phyloP scores from a whole-genome alignment of 92 coral and sea anemone genomes.

The Isaurus tuberculatus region DNA sequence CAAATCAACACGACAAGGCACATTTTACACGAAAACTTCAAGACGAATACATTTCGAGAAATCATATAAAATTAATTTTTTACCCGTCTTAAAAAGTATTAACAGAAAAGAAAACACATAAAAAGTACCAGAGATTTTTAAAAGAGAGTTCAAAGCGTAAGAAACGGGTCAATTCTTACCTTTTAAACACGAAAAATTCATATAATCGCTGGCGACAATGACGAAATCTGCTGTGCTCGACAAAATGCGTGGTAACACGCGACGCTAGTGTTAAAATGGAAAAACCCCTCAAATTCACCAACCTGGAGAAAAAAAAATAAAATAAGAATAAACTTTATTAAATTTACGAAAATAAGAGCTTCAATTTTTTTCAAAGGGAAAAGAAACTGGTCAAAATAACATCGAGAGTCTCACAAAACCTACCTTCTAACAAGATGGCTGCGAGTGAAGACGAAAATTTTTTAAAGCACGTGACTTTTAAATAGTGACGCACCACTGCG shows the following conservation, averaged over 20 bases:
- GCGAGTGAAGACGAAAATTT: conserved; percentile 38
- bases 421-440: conserved; percentile 51
- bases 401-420: neutral
- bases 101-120: too few species aligned
- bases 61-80: neutral
- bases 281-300: conserved; percentile 39
- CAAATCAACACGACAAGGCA: neutral
- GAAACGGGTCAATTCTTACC: conserved; percentile 59
- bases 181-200: conserved; percentile 80
- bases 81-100: neutral
- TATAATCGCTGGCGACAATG: conserved; percentile 78
- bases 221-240: conserved; percentile 65
- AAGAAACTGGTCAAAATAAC: conserved; percentile 6
- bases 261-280: neutral
- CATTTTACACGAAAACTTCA: neutral
- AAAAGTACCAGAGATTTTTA: neutral
- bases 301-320: conserved; percentile 14
- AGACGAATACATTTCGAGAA: neutral
- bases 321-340: neutral
- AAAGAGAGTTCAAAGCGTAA: conserved; percentile 24
- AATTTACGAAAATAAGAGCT: neutral
- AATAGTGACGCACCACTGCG: conserved; percentile 22
- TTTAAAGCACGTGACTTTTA: conserved; percentile 1
- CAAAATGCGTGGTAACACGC: conserved; percentile 60
- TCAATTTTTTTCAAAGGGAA: neutral